Base-by-base conservation (phyloP, 2,888 invertebrate genomes). In the Diplazon laetatorius region DNA sequence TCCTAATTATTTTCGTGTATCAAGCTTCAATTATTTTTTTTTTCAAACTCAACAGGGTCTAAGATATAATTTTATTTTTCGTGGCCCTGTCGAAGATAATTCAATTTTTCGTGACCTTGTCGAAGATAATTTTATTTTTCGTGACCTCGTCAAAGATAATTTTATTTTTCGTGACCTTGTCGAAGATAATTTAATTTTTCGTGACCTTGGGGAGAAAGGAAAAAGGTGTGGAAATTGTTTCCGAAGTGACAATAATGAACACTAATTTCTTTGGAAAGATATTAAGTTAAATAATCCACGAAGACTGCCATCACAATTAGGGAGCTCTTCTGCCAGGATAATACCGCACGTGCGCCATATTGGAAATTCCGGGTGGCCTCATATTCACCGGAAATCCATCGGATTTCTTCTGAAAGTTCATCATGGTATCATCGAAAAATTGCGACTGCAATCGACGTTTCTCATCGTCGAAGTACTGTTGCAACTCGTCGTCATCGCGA, bases 401-500 rank as follows among this genome's bases (percentile, higher is more conserved):
- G 1, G 84, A 80, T 68, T 84, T 85, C 12, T 87, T 87, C 46
- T 86, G 80, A 16, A 87, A 85, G 66, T 83, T 84, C 5, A 71
- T 85, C 2, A 85, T 59, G 2, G 78, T 66, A 1, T 87, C 84
- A 55, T 86, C 81, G 37, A 84, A 84, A 18, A 85, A 83, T n/a
- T 87, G 83, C 3, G 80, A 70, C 12, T 87, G 85, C 10, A 80
- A 72, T 44, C 84, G 78, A n/a, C 78, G 83, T 66, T 83, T 87
- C 12, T 88, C 88, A 0, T 84, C 82, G 2, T 88, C 86, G 30
- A 86, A 85, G 55, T 82, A 84, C 42, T 86, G 80, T 4, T 79
- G 78, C 8, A 85, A 39, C 3, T 88, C 86, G 16, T 84, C 85
- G 16, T 82, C 75, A n/a, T 87, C 82, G 2, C 78, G 82, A n/a